Conservation (phyloP, 2,113 vertebrate species). For the Lutjanus erythropterus region DNA sequence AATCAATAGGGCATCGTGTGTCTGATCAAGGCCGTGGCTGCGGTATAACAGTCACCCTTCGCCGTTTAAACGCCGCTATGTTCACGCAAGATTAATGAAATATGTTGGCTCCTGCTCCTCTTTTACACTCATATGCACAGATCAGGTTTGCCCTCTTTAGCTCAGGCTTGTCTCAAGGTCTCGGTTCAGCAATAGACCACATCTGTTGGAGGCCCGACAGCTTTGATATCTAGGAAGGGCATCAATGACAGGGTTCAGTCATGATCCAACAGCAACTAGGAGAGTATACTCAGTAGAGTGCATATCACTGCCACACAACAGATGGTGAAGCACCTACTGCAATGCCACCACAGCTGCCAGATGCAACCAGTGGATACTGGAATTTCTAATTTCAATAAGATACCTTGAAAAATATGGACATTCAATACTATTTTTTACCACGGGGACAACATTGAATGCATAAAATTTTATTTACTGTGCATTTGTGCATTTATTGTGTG, state of each 20-base stretch:
- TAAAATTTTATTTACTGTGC: too few relatives aligned
- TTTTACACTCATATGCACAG: constrained; percentile 32
- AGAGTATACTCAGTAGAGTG: too few relatives aligned
- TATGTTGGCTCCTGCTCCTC: constrained; percentile 47
- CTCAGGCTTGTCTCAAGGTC: constrained; percentile 52
- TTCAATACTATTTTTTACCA: too few relatives aligned
- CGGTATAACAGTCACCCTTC: constrained; percentile 25
- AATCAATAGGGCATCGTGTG: constrained; percentile 60
- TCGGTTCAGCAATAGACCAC: constrained; percentile 57
- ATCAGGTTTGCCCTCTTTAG: constrained; percentile 38
- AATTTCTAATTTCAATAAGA: too few relatives aligned
- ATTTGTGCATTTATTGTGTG: too few relatives aligned
- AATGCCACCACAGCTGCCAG: too few relatives aligned
- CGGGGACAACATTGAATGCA: too few relatives aligned
- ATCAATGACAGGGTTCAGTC: constrained; percentile 52
- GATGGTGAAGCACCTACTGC: too few relatives aligned
- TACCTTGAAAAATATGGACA: too few relatives aligned
- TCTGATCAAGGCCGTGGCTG: constrained; percentile 59
- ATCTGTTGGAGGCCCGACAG: constrained; percentile 58
- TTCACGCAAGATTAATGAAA: constrained; percentile 62
- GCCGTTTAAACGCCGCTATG: constrained; percentile 35
- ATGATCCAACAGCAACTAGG: constrained; percentile 38
- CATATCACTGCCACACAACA: too few relatives aligned
- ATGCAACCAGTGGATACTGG: too few relatives aligned
- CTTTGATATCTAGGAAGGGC: constrained; percentile 66